Conservation (phyloP, 2,888 invertebrate genomes). For the Notodonta ziczac region DNA sequence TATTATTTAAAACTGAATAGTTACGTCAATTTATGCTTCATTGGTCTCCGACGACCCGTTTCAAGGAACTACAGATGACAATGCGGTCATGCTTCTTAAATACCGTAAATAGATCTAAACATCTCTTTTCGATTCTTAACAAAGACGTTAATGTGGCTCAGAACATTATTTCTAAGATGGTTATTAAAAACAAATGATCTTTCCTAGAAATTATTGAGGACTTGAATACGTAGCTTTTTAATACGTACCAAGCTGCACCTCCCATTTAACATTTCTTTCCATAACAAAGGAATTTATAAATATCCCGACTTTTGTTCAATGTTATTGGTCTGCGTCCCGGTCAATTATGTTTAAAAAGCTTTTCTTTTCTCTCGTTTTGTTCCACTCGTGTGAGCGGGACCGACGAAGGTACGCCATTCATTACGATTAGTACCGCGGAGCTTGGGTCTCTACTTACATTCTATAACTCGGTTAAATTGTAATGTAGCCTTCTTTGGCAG, state of each 20-base stretch:
- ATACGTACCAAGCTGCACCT: conserved; percentile 11
- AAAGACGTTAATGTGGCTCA: background rate
- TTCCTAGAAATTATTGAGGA: conserved; percentile 4
- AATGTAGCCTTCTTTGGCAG: conserved; percentile 42
- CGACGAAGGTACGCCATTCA: conserved; percentile 48
- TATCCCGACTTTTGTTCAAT: conserved; percentile 38
- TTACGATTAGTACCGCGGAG: conserved; percentile 52
- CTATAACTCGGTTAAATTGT: conserved; percentile 56
- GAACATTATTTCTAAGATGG: background rate
- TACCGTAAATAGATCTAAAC: conserved; percentile 31
- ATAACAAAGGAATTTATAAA: conserved; percentile 41
- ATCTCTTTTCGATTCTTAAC: conserved; percentile 17
- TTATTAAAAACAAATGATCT: background rate
- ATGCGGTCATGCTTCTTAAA: conserved; percentile 49
- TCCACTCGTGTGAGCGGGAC: conserved; percentile 40
- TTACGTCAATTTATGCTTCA: conserved; percentile 53
- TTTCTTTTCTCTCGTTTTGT: conserved; percentile 29
- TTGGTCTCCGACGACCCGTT: conserved; percentile 56
- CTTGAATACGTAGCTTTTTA: background rate
- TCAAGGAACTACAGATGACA: conserved; percentile 57
- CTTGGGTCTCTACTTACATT: conserved; percentile 52
- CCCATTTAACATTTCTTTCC: conserved; percentile 25
- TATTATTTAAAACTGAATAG: conserved; percentile 13
- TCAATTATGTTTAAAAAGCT: conserved; percentile 41
- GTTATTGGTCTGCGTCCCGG: conserved; percentile 36